Base-by-base conservation (phyloP, 2,113 vertebrate species). In the Orthochromis indermauri region DNA sequence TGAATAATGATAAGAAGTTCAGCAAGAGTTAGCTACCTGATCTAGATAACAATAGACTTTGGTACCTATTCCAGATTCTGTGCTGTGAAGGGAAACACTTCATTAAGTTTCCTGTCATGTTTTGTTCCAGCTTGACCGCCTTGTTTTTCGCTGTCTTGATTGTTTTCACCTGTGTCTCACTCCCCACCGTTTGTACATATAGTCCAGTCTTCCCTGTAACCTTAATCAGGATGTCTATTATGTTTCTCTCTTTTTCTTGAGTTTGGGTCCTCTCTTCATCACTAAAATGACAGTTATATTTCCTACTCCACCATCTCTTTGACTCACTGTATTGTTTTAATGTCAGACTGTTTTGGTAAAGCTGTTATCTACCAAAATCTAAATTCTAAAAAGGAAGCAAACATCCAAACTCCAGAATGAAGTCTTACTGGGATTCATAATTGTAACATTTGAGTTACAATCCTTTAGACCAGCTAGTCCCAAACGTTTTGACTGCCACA, bases 271-370 rank as follows among this genome's bases (percentile, higher is more conserved):
- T 21, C 10, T 21, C 63, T 68, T 68, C 7, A 68, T 68, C 33
- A 5, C 19, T 37, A 68, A 68, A n/a, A 37, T 8, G 33, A 68
- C 63, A 40, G 11, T 40, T 42, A 40, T 24, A 40, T 42, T 71
- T 21, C n/a, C 35, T 40, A 0, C n/a, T 24, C 35, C n/a, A 71
- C 63, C 35, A 71, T 42, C 1, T 40, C 63, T 40, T 21, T 24
- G 35, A 14, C 35, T 40, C 63, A 40, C n/a, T 71, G n/a, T 24
- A 24, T 24, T 4, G 7, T 40, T 71, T 71, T 71, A 40, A 71
- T 71, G 63, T 0, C 63, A 71, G 35, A 12, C 61, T 66, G 0
- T 21, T 66, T 37, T 68, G 11, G 33, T 37, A n/a, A 68, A 0
- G 12, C 66, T 71, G 66, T 42, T 16, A 45, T 45, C 21, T 26